A percentile compares a stretch with the other conserved stretches of the same genome.
phyloP scores from a whole-genome alignment of 2,113 vertebrate genomes.

The Himantopus leucocephalus region DNA sequence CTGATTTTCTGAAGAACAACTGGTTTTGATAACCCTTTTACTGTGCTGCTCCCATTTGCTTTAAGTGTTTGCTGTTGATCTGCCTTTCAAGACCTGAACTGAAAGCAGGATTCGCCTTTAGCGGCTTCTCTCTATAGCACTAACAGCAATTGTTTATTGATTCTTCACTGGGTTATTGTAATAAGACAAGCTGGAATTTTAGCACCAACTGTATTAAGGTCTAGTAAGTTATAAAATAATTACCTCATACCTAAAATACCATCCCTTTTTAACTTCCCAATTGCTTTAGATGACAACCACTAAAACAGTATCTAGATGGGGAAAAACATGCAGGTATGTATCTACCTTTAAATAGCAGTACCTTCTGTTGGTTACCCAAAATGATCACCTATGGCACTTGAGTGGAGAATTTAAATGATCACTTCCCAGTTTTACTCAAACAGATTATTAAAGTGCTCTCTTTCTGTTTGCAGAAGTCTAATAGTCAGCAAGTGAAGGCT shows the following conservation, averaged over 20 bases:
- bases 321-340: background rate
- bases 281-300: background rate
- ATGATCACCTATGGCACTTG: background rate
- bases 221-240: background rate
- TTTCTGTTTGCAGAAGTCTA: background rate
- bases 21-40: background rate
- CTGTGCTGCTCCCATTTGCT: background rate
- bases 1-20: background rate
- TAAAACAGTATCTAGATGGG: background rate
- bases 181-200: background rate
- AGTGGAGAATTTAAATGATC: background rate
- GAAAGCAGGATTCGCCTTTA: background rate
- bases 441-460: background rate
- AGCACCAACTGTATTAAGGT: background rate
- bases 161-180: background rate
- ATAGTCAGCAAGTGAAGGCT: background rate
- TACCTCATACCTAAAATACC: background rate
- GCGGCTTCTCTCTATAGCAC: background rate
- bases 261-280: background rate
- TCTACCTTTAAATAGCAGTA: background rate
- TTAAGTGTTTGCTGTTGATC: background rate
- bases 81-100: background rate
- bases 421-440: background rate
- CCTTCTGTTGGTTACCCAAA: background rate
- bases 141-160: background rate